A percentile compares a stretch with the other conserved stretches of the same genome.
Evolutionary conservation across 2,113 vertebrate species (phyloP).

Genomic region (Orientallactaga bullata): DNA sequence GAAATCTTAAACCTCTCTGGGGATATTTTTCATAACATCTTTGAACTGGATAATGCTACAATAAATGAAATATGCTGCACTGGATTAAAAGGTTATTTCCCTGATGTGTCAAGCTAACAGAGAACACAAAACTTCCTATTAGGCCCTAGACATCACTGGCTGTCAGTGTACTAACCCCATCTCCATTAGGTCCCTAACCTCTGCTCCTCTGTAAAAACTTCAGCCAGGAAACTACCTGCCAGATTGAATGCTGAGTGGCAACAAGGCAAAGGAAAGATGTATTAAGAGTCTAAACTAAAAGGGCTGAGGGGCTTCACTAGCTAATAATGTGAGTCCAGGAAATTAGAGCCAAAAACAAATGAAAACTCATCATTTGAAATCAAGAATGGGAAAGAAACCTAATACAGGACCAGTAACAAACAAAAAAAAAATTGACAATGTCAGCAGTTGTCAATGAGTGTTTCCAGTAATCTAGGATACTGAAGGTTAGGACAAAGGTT

Average conservation of each 20-base stretch:
- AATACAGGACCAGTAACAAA: not conserved
- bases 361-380: slow-evolving; percentile 49
- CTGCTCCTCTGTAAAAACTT: slow-evolving; percentile 45
- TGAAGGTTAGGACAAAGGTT: slow-evolving; percentile 18
- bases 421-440: slow-evolving; percentile 15
- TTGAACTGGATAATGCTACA: slow-evolving; percentile 91
- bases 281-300: slow-evolving; percentile 47
- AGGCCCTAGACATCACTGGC: not conserved
- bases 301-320: slow-evolving; percentile 27
- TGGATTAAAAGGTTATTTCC: slow-evolving; percentile 98
- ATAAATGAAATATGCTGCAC: slow-evolving; percentile 94
- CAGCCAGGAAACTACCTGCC: slow-evolving; percentile 2
- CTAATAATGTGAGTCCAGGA: slow-evolving; percentile 52
- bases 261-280: slow-evolving; percentile 53
- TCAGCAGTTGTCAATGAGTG: slow-evolving; percentile 26
- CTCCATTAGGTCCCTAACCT: slow-evolving; percentile 53
- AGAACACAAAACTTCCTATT: slow-evolving; percentile 83
- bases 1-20: slow-evolving; percentile 89
- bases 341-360: slow-evolving; percentile 39
- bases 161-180: not conserved
- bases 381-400: slow-evolving; percentile 40
- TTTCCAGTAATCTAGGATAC: slow-evolving; percentile 42
- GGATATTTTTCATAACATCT: slow-evolving; percentile 93
- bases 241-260: slow-evolving; percentile 34
- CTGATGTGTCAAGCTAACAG: slow-evolving; percentile 89